Base-by-base conservation (phyloP, 2,888 invertebrate species). In the Spilarctia lutea region DNA sequence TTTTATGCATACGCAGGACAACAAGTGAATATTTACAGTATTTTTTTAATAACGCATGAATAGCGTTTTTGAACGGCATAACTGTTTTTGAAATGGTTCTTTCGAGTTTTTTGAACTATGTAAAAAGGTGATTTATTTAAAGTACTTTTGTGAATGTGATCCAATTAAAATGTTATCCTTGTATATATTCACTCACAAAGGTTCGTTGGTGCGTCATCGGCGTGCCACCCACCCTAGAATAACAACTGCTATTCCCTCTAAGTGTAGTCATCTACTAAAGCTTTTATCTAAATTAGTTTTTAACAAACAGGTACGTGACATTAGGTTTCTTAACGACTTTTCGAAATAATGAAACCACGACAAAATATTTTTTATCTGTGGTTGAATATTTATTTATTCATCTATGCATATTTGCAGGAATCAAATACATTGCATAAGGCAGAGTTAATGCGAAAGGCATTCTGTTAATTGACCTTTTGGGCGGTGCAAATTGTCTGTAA, bases 221-320 rank as follows among this genome's bases (percentile, higher is more conserved):
- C 48, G 68, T 77, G 72, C 80, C 68, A 73, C 75, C 74, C 69
- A 82, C 71, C 30, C 75, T 73, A 72, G 4, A 70, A 52, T 35
- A 70, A 75, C 72, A 74, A 75, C 39, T 39, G 11, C 65, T 75
- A 42, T 75, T 70, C 70, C 73, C 66, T 68, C 63, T 60, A 68
- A 68, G 52, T 52, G 65, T 79, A 65, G 74, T 52, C 60, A 24
- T 65, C 69, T 65, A 65, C 68, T 56, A 48, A 77, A 80, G 77
- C 83, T 84, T 74, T 82, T 80, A 82, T 69, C 75, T 66, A 80
- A 77, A 84, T 82, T 82, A 73, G 68, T 76, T 80, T 75, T 71
- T 11, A 16, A 27, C 18, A 60, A 77, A 80, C 73, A 66, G 74
- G 75, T 77, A 79, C 60, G 45, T 73, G 73, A 75, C 65, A 73